Evolutionary conservation across 2,797 vertebrate genomes (phyloP).

Genomic region (Acanthopagrus latus): DNA sequence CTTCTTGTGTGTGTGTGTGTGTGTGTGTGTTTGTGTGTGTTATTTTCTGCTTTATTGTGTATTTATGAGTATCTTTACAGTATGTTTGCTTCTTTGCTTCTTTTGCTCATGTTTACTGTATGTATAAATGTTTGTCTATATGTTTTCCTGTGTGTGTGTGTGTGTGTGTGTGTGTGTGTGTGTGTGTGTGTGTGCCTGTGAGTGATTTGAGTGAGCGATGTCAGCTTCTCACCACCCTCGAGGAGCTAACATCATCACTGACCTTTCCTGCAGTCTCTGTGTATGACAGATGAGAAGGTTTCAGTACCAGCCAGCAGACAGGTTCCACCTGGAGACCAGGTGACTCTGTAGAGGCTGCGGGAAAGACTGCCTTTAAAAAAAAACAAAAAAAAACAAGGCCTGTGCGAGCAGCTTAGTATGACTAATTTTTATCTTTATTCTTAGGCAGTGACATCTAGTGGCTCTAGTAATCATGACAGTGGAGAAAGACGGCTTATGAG

Average conservation of each 20-base stretch:
- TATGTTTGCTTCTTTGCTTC: not conserved
- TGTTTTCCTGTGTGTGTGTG: not conserved
- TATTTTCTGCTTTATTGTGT: not conserved
- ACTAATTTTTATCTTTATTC: no score
- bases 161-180: not conserved
- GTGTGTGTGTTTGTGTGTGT: not conserved
- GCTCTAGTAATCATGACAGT: no score
- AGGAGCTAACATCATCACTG: conserved; percentile 14
- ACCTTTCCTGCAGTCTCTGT: conserved; percentile 69
- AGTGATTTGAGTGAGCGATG: conserved; percentile 43
- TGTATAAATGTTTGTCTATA: not conserved
- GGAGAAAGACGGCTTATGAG: no score
- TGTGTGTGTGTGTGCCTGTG: not conserved
- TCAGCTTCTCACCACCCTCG: conserved; percentile 41
- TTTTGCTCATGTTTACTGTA: not conserved
- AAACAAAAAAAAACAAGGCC: no score
- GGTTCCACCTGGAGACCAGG: conserved; percentile 24
- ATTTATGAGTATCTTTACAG: conserved; percentile 13
- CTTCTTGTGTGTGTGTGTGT: conserved; percentile 7
- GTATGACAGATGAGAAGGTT: conserved; percentile 69
- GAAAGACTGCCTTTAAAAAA: no score
- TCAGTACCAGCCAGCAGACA: conserved; percentile 18
- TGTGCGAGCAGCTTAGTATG: no score
- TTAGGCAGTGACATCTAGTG: no score
- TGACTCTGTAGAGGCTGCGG: not conserved